A percentile compares a stretch with the other conserved stretches of the same genome.
Conservation (phyloP, 2,113 vertebrate genomes). For the Mus spicilegus region DNA sequence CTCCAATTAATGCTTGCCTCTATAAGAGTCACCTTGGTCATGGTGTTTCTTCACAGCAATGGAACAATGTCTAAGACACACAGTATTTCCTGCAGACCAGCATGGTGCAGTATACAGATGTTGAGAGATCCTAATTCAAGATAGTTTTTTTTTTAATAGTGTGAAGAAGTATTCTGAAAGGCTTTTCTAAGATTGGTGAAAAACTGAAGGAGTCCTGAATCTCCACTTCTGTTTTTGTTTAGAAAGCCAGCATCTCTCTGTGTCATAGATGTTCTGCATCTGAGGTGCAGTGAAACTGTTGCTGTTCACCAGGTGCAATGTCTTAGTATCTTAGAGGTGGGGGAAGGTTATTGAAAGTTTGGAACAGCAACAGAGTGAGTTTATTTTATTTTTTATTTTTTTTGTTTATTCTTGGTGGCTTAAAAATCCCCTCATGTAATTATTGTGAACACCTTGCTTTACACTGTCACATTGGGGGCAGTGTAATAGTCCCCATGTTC, state of each 20-base stretch:
- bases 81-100: not conserved
- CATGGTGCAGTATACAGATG: not conserved
- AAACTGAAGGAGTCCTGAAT: no score
- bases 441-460: not conserved
- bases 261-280: conserved; percentile 88
- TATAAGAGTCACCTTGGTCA: not conserved
- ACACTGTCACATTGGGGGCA: not conserved
- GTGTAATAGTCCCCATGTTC: not conserved
- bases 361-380: not conserved
- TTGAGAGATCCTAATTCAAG: not conserved
- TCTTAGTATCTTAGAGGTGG: not conserved
- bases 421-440: not conserved
- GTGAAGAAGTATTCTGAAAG: not conserved
- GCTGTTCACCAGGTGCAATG: no score
- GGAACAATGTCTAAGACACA: not conserved
- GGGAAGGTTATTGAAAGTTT: not conserved
- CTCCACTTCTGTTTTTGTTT: conserved; percentile 90
- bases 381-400: not conserved
- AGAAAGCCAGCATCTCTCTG: conserved; percentile 97
- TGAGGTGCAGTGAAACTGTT: conserved; percentile 74
- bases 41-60: not conserved
- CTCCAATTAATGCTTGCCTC: no score
- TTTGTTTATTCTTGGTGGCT: not conserved
- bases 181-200: not conserved
- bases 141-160: not conserved